Evolutionary conservation across 1,140 invertebrate species (phyloP).

Genomic region (Cotesia chilonis): DNA sequence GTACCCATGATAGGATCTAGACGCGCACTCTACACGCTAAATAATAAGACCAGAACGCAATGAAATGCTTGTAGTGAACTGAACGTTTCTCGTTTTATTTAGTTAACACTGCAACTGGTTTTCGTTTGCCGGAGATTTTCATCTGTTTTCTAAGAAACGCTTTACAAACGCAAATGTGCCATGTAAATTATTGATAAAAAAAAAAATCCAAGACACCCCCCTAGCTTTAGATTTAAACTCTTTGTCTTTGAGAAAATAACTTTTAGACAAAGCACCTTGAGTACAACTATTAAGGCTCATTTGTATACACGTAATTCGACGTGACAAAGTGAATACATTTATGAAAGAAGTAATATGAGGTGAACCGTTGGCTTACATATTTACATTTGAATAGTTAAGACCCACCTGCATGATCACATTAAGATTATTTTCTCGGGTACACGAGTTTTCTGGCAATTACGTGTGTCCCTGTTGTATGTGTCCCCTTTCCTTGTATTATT

Average conservation of each 20-base stretch:
- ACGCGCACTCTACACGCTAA: slow-evolving; percentile 1
- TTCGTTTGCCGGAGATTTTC: slow-evolving; percentile 32
- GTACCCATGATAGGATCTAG: background rate
- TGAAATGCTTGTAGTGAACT: background rate
- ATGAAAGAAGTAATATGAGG: slow-evolving; percentile 16
- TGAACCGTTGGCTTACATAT: slow-evolving; percentile 30
- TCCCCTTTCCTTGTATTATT: slow-evolving; percentile 23
- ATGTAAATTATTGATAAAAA: slow-evolving; percentile 10
- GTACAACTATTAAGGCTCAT: too few species aligned
- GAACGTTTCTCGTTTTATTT: background rate
- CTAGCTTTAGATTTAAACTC: slow-evolving; percentile 7
- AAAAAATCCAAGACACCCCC: slow-evolving; percentile 4
- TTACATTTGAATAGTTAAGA: slow-evolving; percentile 32
- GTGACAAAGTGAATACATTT: background rate
- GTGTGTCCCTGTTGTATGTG: background rate
- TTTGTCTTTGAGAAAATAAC: too few species aligned
- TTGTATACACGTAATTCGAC: too few species aligned
- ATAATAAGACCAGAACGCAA: slow-evolving; percentile 19
- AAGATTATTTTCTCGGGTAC: slow-evolving; percentile 32
- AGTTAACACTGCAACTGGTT: slow-evolving; percentile 28
- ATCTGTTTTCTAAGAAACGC: slow-evolving; percentile 31
- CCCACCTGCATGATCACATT: slow-evolving; percentile 33
- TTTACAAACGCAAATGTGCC: background rate
- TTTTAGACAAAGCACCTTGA: background rate
- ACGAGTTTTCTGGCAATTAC: slow-evolving; percentile 33